A percentile compares a stretch with the other conserved stretches of the same genome.
These are phyloP conservation scores for Chironomus striatipennis DNA, from an alignment of 1,140 invertebrate species.

Conservation along the genomic window DNA sequence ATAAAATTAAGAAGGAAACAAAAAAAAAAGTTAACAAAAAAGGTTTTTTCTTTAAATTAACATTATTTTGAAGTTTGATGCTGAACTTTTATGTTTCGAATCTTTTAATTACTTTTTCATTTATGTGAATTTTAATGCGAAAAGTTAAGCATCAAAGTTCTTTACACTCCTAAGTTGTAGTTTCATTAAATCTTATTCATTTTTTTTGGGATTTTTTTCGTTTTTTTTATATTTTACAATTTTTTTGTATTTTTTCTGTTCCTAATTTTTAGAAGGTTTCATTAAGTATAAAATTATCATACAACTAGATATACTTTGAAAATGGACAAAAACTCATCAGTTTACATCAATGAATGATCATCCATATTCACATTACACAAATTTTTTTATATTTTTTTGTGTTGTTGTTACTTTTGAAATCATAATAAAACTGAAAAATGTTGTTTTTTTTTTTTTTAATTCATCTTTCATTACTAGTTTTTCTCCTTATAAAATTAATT, in stretches of 20 bases:
- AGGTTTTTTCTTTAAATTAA: too few relatives aligned
- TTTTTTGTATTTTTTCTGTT: conserved; percentile 18
- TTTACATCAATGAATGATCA: not conserved
- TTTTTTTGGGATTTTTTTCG: conserved; percentile 18
- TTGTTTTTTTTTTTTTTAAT: not conserved
- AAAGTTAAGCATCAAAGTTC: conserved; percentile 7
- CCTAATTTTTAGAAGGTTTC: conserved; percentile 13
- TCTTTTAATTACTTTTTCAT: too few relatives aligned
- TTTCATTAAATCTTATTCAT: not conserved
- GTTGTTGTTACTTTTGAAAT: not conserved
- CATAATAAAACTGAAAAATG: not conserved
- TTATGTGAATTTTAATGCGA: not conserved
- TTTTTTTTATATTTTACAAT: not conserved
- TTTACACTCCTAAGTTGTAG: not conserved
- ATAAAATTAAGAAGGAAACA: too few relatives aligned
- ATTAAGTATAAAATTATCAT: conserved; percentile 15
- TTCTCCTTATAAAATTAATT: conserved; percentile 6
- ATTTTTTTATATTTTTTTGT: not conserved
- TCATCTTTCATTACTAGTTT: too few relatives aligned
- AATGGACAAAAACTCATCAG: not conserved
- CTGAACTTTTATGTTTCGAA: too few relatives aligned
- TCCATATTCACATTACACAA: not conserved
- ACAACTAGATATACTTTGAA: not conserved
- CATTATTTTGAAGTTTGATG: too few relatives aligned
- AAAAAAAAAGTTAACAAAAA: too few relatives aligned